phyloP scores from a whole-genome alignment of 2,113 vertebrate genomes.

The Daubentonia madagascariensis region DNA sequence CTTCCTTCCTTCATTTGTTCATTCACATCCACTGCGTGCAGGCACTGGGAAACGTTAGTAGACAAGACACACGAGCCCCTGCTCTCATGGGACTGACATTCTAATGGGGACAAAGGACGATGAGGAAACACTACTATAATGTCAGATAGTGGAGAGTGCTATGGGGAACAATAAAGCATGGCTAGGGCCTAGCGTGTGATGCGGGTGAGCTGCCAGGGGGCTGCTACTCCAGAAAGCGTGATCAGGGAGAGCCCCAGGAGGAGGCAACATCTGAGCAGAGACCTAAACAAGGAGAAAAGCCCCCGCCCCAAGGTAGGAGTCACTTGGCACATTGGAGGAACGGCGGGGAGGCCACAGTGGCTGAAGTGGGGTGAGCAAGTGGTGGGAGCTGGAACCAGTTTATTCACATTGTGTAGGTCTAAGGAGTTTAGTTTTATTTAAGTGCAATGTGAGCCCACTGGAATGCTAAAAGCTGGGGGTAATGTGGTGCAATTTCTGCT shows the following conservation, averaged over 20 bases:
- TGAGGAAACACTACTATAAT: background rate
- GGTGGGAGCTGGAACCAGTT: background rate
- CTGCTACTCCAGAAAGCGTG: background rate
- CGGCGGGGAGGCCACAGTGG: background rate
- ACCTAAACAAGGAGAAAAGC: background rate
- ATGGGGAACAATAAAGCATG: background rate
- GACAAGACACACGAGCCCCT: background rate
- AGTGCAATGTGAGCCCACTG: background rate
- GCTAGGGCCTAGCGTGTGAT: background rate
- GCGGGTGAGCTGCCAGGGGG: background rate
- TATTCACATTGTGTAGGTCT: background rate
- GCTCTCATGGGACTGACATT: background rate
- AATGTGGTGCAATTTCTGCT: constrained; percentile 27
- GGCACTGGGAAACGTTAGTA: background rate
- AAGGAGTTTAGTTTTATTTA: constrained; percentile 47
- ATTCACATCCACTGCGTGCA: background rate
- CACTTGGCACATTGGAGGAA: background rate
- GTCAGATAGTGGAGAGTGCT: background rate
- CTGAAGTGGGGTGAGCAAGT: background rate
- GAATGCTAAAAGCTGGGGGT: constrained; percentile 18
- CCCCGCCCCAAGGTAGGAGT: background rate
- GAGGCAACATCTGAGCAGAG: background rate
- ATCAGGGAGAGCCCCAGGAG: background rate
- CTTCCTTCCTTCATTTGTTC: background rate
- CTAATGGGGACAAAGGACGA: background rate